Evolutionary conservation across 2,888 invertebrate genomes (phyloP).

Genomic region (Eilema griseolum): DNA sequence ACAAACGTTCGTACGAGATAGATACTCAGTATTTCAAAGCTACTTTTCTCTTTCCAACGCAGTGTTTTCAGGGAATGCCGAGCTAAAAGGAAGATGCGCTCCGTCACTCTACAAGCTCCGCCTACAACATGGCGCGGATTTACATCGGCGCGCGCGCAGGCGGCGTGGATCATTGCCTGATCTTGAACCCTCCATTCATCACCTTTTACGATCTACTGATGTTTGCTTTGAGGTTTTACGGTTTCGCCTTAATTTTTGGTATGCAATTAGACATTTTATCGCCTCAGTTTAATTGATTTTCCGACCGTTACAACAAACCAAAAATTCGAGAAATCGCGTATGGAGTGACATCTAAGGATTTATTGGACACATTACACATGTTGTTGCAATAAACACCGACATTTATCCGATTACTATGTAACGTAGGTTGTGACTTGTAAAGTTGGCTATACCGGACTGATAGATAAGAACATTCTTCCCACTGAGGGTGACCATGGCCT

Average conservation of each 20-base stretch:
- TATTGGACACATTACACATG: constrained; percentile 45
- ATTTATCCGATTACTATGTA: constrained; percentile 45
- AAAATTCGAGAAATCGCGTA: constrained; percentile 54
- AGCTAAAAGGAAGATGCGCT: constrained; percentile 63
- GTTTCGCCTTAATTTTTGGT: constrained; percentile 79
- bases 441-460: not conserved
- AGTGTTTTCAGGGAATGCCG: constrained; percentile 53
- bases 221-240: constrained; percentile 77
- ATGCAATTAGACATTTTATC: constrained; percentile 71
- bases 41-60: constrained; percentile 68
- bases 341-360: constrained; percentile 43
- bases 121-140: constrained; percentile 79
- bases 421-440: constrained; percentile 18
- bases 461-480: constrained; percentile 43
- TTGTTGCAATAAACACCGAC: constrained; percentile 35
- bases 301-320: constrained; percentile 57
- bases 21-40: constrained; percentile 42
- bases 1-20: constrained; percentile 40
- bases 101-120: constrained; percentile 62
- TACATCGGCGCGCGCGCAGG: constrained; percentile 48
- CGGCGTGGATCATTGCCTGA: constrained; percentile 68
- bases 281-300: constrained; percentile 64
- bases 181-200: constrained; percentile 83
- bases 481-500: constrained; percentile 31
- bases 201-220: constrained; percentile 75